Conservation (phyloP, 2,797 vertebrate genomes). For the Lagocephalus sceleratus region DNA sequence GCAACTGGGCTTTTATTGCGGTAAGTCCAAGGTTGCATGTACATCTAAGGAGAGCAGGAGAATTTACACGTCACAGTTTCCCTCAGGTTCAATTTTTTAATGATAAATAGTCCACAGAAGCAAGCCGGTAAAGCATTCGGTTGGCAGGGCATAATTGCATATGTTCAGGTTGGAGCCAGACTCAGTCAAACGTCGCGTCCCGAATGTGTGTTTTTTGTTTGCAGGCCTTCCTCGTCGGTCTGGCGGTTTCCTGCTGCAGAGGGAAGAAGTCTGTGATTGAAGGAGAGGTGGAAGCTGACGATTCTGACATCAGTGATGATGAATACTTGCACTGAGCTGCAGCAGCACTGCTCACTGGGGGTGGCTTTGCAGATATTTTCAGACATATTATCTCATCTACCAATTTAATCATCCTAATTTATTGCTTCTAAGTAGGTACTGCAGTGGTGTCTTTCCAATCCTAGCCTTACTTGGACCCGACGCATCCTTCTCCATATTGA, state of each 20-base stretch:
- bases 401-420: slow-evolving; percentile 11
- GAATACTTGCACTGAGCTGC: slow-evolving; percentile 79
- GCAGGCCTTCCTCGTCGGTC: slow-evolving; percentile 91
- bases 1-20: slow-evolving; percentile 95
- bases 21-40: slow-evolving; percentile 74
- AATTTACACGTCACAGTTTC: background rate
- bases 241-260: slow-evolving; percentile 93
- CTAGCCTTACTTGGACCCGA: slow-evolving; percentile 32
- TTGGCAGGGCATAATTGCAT: too few species aligned
- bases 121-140: too few species aligned
- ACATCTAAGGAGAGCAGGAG: background rate
- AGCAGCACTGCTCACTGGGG: background rate
- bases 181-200: too few species aligned
- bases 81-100: background rate
- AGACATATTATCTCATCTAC: too few species aligned
- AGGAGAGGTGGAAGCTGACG: slow-evolving; percentile 92
- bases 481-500: slow-evolving; percentile 28
- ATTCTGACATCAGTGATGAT: slow-evolving; percentile 94
- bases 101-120: background rate
- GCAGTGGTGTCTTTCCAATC: slow-evolving; percentile 15
- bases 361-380: background rate
- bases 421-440: slow-evolving; percentile 26
- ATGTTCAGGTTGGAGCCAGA: too few species aligned
- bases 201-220: background rate
- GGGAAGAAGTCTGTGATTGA: slow-evolving; percentile 98